phyloP scores from a whole-genome alignment of 2,888 invertebrate species.

The Sarcophaga rosellei region DNA sequence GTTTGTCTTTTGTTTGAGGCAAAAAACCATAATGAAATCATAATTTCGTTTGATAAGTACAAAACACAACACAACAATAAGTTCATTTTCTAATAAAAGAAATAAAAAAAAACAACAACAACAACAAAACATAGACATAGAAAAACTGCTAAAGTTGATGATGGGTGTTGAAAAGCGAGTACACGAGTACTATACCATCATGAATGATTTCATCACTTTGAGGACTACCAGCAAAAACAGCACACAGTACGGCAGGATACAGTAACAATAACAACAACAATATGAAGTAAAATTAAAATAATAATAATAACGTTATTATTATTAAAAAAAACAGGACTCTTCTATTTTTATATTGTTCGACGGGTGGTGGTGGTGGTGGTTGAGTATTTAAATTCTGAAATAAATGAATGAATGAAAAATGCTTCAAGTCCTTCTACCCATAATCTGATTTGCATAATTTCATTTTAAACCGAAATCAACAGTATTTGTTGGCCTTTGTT shows the following conservation, averaged over 20 bases:
- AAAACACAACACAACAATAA: slow-evolving; percentile 47
- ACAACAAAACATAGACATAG: neutral
- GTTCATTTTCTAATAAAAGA: slow-evolving; percentile 25
- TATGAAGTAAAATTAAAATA: slow-evolving; percentile 72
- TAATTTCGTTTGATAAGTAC: slow-evolving; percentile 69
- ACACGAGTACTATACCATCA: neutral
- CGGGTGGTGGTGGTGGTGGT: slow-evolving; percentile 14
- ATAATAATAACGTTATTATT: slow-evolving; percentile 70
- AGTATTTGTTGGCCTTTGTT: neutral
- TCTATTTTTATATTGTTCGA: neutral
- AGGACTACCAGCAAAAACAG: slow-evolving; percentile 57
- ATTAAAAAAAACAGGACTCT: neutral
- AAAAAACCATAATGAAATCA: slow-evolving; percentile 71
- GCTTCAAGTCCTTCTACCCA: slow-evolving; percentile 61
- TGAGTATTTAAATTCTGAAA: slow-evolving; percentile 29
- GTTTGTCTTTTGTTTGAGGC: slow-evolving; percentile 1
- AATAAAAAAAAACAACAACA: neutral
- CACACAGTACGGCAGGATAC: neutral
- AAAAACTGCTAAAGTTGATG: neutral
- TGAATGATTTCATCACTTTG: slow-evolving; percentile 60
- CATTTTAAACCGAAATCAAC: slow-evolving; percentile 44
- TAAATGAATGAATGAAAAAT: neutral
- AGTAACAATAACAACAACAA: neutral
- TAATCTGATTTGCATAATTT: slow-evolving; percentile 71
- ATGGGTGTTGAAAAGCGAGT: slow-evolving; percentile 46